Conservation (phyloP, 1,140 invertebrate species). For the Zaprionus ornatus region DNA sequence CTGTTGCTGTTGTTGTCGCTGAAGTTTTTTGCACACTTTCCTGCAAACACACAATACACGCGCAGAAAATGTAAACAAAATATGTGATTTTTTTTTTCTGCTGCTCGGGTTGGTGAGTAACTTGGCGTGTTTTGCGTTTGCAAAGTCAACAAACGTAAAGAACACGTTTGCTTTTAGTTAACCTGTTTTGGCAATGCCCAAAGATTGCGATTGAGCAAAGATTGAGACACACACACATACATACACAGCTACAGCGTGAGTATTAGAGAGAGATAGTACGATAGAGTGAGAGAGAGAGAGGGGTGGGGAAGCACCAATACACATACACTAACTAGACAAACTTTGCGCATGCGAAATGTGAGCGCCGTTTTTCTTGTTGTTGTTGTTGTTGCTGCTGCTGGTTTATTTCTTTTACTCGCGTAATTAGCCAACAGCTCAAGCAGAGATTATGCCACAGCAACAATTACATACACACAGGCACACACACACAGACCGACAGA, state of each 20-base stretch:
- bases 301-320: slow-evolving; percentile 27
- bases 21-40: slow-evolving; percentile 37
- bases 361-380: slow-evolving; percentile 25
- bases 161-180: slow-evolving; percentile 81
- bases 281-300: background rate
- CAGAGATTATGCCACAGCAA: slow-evolving; percentile 40
- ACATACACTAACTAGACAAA: slow-evolving; percentile 47
- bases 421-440: slow-evolving; percentile 66
- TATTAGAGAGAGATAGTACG: background rate
- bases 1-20: slow-evolving; percentile 12
- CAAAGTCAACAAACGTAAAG: slow-evolving; percentile 75
- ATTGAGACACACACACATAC: slow-evolving; percentile 61
- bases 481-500: slow-evolving; percentile 11
- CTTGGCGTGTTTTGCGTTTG: slow-evolving; percentile 65
- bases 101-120: slow-evolving; percentile 50
- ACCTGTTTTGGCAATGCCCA: slow-evolving; percentile 77
- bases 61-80: slow-evolving; percentile 57
- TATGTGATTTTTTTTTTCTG: slow-evolving; percentile 30
- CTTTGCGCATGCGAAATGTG: slow-evolving; percentile 55
- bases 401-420: slow-evolving; percentile 62
- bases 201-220: slow-evolving; percentile 80
- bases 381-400: slow-evolving; percentile 14
- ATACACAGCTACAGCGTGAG: background rate
- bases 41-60: slow-evolving; percentile 9
- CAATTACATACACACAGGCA: slow-evolving; percentile 29